Evolutionary conservation across 1,140 invertebrate genomes (phyloP), one percentile per base, ranked within the genome.

Genomic region (Thaumetopoea pityocampa): DNA sequence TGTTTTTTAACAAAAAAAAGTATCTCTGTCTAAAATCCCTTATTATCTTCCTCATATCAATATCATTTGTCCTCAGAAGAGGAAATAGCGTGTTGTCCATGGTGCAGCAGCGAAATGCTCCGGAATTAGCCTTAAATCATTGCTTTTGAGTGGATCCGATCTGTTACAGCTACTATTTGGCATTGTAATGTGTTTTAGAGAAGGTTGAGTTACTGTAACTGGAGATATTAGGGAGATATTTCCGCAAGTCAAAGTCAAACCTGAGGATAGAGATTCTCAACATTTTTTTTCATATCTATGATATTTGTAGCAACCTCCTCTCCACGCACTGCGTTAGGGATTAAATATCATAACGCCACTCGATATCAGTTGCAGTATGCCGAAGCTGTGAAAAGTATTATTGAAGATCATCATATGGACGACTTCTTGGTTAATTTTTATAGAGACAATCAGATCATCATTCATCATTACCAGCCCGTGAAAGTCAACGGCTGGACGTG

Each of bases 201-300:
- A 66, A 35, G 24, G 37, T 22, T 7, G 1, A 5, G 33, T 52
- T 7, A 56, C 34, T 6, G 29, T 51, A 11, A 14, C 2, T 2
- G 38, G 38, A 0, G 46, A 51, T 41, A 50, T 54, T 5, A 35
- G n/a, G 8, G 37, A 54, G 12, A 54, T 51, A 41, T 51, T 40
- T 32, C 35, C 20, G 10, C 47, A 38, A 19, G 15, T 54, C 5
- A 33, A 27, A 17, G 33, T 51, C 7, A n/a, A 12, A 6, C 5
- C 26, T 24, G 6, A 30, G 17, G 47, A 54, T 16, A 14, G 28
- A 8, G 38, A 37, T 12, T 36, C 42, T 5, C 30, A 20, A 24
- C 10, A 38, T 0, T 51, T 51, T 8, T 5, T 51, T 1, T 60
- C 34, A 22, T n/a, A n/a, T n/a, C n/a, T n/a, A n/a, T n/a, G n/a